Conservation (phyloP, 35 echinoderm and acorn worm genomes). For the Holothuria glaberrima region DNA sequence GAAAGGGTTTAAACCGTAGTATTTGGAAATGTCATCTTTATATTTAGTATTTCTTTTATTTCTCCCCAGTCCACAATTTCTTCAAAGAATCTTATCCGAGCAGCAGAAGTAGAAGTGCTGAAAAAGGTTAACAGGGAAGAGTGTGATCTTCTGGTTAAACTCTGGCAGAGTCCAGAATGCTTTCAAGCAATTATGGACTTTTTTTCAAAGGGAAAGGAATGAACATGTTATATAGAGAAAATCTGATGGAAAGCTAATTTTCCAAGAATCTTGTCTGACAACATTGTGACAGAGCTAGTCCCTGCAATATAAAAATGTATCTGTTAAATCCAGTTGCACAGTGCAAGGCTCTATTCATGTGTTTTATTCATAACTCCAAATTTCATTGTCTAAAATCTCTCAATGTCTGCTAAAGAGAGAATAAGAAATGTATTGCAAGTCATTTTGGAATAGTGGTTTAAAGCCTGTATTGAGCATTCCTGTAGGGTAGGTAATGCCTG, state of each 20-base stretch:
- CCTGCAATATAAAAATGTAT: not conserved
- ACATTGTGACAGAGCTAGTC: not conserved
- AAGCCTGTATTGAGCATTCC: no score
- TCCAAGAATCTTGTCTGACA: no score
- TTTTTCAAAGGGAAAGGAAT: conserved; percentile 60
- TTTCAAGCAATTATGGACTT: conserved; percentile 90
- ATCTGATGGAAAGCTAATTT: not conserved
- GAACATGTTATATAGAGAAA: not conserved
- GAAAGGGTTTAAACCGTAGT: no score
- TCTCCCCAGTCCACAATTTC: conserved; percentile 70
- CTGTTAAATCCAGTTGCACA: not conserved
- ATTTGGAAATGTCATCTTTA: no score
- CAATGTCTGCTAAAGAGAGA: no score
- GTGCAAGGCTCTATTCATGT: no score
- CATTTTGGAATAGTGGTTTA: no score
- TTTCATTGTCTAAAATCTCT: no score
- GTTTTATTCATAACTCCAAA: no score
- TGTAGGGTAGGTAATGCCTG: no score
- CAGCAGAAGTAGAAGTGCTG: conserved; percentile 67
- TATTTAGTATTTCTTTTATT: not conserved
- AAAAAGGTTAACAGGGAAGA: conserved; percentile 86
- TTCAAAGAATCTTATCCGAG: conserved; percentile 82
- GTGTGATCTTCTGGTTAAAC: conserved; percentile 75
- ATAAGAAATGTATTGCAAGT: no score
- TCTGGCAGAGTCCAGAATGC: conserved; percentile 94